Percentiles rank a stretch among this genome's conserved stretches.
Evolutionary conservation across 2,888 invertebrate genomes (phyloP).

Genomic region (Ceriagrion tenellum): DNA sequence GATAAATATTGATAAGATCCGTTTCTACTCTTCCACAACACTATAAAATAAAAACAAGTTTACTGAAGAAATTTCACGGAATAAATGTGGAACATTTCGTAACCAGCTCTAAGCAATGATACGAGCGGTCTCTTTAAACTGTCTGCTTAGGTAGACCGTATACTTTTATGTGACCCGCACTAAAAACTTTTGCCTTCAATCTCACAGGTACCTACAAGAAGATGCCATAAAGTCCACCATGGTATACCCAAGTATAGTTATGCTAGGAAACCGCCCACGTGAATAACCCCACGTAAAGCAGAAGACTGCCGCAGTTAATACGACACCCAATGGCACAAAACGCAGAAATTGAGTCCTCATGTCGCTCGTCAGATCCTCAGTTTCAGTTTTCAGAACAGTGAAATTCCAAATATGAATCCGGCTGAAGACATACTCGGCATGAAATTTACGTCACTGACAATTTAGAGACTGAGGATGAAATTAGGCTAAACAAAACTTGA

Average conservation of each 20-base stretch:
- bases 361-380: neutral
- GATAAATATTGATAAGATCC: no score
- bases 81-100: no score
- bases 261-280: neutral
- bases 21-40: no score
- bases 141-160: neutral
- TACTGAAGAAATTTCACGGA: no score
- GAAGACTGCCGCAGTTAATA: neutral
- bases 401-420: neutral
- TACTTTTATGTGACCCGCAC: neutral
- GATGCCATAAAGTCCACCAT: neutral
- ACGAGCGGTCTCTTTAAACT: no score
- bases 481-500: neutral
- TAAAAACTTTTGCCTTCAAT: neutral
- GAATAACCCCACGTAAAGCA: neutral
- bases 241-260: neutral
- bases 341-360: neutral
- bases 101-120: no score
- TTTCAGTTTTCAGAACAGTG: neutral
- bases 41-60: no score
- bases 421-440: neutral
- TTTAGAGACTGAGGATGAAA: no score
- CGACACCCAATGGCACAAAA: neutral
- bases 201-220: neutral
- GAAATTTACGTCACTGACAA: no score